phyloP scores from a whole-genome alignment of 2,888 invertebrate genomes.

The Eledona agricola region DNA sequence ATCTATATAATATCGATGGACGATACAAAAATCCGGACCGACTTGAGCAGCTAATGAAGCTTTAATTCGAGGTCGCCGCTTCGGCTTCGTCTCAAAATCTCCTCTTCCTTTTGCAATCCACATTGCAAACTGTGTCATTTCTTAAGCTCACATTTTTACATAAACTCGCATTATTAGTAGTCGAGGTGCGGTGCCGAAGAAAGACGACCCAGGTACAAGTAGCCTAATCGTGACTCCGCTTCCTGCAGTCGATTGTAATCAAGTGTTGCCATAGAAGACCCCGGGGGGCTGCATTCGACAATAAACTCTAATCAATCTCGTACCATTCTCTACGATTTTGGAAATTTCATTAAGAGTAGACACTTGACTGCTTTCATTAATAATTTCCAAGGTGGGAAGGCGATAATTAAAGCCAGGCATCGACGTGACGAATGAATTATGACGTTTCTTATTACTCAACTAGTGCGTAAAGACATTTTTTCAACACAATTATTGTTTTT shows the following conservation, averaged over 20 bases:
- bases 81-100: too few relatives aligned
- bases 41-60: too few relatives aligned
- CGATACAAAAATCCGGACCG: too few relatives aligned
- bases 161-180: too few relatives aligned
- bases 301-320: conserved; percentile 27
- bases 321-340: conserved; percentile 23
- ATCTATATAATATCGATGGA: too few relatives aligned
- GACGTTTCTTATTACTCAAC: too few relatives aligned
- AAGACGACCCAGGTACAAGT: conserved; percentile 41
- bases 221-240: conserved; percentile 43
- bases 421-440: conserved; percentile 27
- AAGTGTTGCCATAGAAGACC: conserved; percentile 41
- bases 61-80: too few relatives aligned
- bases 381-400: conserved; percentile 4
- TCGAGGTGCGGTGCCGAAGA: conserved; percentile 38
- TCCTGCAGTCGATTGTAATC: conserved; percentile 49
- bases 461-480: too few relatives aligned
- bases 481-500: too few relatives aligned
- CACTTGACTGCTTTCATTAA: conserved; percentile 14
- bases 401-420: conserved; percentile 28
- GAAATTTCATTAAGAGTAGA: conserved; percentile 24
- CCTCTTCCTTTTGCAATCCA: too few relatives aligned
- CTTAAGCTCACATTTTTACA: too few relatives aligned
- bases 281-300: conserved; percentile 35
- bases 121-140: too few relatives aligned